phyloP scores from a whole-genome alignment of 2,888 invertebrate species.

The Ecliptopera silaceata region DNA sequence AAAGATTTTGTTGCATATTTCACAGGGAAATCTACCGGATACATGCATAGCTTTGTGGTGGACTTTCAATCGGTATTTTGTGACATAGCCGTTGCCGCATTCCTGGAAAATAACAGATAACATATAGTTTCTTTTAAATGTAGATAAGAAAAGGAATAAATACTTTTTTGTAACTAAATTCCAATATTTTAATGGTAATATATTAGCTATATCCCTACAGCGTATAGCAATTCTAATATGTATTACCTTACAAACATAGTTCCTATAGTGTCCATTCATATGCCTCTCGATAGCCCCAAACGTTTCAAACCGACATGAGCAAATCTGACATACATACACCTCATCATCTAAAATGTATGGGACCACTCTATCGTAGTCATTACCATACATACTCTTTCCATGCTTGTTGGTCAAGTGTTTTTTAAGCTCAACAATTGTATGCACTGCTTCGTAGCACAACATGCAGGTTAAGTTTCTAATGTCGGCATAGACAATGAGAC shows the following conservation, averaged over 20 bases:
- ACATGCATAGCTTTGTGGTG: conserved; percentile 62
- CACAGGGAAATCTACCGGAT: conserved; percentile 56
- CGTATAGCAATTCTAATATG: background rate
- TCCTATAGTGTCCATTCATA: conserved; percentile 71
- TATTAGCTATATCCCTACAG: no score
- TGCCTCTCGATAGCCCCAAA: conserved; percentile 70
- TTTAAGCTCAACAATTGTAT: conserved; percentile 57
- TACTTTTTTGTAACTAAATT: no score
- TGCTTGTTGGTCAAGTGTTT: conserved; percentile 58
- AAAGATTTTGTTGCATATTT: conserved; percentile 61
- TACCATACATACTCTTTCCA: conserved; percentile 53
- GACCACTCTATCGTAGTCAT: conserved; percentile 61
- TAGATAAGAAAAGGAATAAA: no score
- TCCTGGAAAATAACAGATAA: conserved; percentile 36
- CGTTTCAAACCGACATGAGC: conserved; percentile 64
- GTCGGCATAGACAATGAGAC: conserved; percentile 66
- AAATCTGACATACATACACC: conserved; percentile 57
- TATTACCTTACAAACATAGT: conserved; percentile 61
- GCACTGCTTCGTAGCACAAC: conserved; percentile 48
- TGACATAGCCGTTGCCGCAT: conserved; percentile 68
- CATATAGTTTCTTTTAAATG: no score
- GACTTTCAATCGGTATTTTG: conserved; percentile 60
- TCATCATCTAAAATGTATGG: conserved; percentile 56
- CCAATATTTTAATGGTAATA: background rate
- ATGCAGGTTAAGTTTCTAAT: conserved; percentile 59